phyloP scores from a whole-genome alignment of 2,888 invertebrate species.

The Dolichopus griseipennis region DNA sequence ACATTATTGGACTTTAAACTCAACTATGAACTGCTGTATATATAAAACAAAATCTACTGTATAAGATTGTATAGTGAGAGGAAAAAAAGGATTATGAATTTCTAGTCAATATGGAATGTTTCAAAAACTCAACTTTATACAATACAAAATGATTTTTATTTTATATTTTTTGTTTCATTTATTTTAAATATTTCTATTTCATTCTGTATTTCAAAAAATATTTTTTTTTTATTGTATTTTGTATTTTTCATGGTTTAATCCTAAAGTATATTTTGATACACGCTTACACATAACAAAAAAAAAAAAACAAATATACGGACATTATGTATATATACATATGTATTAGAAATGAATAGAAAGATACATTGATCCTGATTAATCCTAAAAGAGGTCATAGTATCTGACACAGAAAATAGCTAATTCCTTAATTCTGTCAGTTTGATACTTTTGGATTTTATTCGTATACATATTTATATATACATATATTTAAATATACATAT shows the following conservation, averaged over 20 bases:
- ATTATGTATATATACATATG: conserved; percentile 1
- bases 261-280: too few species aligned
- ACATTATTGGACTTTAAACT: too few species aligned
- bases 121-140: neutral
- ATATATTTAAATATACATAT: too few species aligned
- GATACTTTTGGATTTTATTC: neutral
- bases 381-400: conserved; percentile 6
- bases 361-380: conserved; percentile 4
- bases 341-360: neutral
- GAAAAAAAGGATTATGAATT: neutral
- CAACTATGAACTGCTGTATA: too few species aligned
- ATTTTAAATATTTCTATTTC: too few species aligned
- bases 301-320: neutral
- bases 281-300: too few species aligned
- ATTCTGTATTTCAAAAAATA: too few species aligned
- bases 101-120: neutral
- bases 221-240: too few species aligned
- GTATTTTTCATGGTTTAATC: too few species aligned
- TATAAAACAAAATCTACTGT: too few species aligned
- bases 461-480: too few species aligned
- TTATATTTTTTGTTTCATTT: neutral
- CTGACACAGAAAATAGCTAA: conserved; percentile 4
- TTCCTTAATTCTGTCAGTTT: conserved; percentile 6
- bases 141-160: neutral
- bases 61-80: too few species aligned